Conservation (phyloP, 2,888 invertebrate genomes). For the Spilosoma lubricipeda region DNA sequence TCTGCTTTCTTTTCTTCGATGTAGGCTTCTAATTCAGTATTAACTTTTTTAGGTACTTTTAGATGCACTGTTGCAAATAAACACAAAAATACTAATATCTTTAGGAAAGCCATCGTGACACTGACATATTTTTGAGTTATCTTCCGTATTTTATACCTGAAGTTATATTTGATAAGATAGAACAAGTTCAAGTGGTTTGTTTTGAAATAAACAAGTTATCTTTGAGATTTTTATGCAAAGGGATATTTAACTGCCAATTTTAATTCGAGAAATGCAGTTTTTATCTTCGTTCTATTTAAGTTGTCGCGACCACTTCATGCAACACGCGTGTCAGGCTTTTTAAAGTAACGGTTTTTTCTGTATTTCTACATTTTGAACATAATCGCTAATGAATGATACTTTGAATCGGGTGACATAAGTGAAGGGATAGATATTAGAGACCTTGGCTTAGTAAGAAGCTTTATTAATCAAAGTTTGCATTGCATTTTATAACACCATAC, state of each 20-base stretch:
- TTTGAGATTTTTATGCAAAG: neutral
- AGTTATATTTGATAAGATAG: conserved; percentile 32
- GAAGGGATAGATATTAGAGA: too few relatives aligned
- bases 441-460: too few relatives aligned
- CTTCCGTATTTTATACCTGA: conserved; percentile 33
- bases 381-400: too few relatives aligned
- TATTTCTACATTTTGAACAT: too few relatives aligned
- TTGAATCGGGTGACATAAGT: too few relatives aligned
- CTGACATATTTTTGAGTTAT: conserved; percentile 14
- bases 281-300: neutral
- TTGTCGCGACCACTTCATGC: neutral
- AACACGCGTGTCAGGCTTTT: neutral
- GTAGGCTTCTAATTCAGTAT: conserved; percentile 66
- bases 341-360: too few relatives aligned
- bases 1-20: conserved; percentile 66
- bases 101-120: conserved; percentile 33
- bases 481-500: too few relatives aligned
- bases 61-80: conserved; percentile 50
- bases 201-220: neutral
- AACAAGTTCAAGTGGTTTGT: conserved; percentile 41
- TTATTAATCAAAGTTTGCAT: too few relatives aligned
- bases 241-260: neutral
- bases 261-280: neutral
- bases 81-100: conserved; percentile 43
- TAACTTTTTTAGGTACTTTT: conserved; percentile 48